Conservation (phyloP, 2,888 invertebrate species). For the Gymnocheta viridis region DNA sequence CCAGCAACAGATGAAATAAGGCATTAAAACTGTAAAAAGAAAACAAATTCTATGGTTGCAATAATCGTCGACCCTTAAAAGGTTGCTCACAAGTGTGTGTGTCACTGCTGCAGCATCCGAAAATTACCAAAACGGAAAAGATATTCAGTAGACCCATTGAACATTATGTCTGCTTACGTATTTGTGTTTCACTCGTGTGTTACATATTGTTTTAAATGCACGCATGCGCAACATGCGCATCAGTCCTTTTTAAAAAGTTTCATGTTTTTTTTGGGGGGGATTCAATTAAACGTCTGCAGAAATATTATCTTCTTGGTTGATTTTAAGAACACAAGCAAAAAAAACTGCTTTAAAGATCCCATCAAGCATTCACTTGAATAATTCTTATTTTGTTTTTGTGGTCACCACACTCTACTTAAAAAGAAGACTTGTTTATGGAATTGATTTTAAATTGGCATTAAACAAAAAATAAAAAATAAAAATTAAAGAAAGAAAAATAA, state of each 20-base stretch:
- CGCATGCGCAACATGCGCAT: slow-evolving; percentile 44
- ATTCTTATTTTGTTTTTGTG: slow-evolving; percentile 4
- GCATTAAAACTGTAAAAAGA: slow-evolving; percentile 35
- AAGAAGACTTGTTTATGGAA: not conserved
- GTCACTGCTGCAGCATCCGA: slow-evolving; percentile 11
- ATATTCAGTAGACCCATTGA: slow-evolving; percentile 6
- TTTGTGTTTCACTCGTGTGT: slow-evolving; percentile 25
- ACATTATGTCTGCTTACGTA: not conserved
- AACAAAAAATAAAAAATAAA: too few species aligned
- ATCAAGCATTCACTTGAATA: slow-evolving; percentile 15
- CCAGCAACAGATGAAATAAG: slow-evolving; percentile 37
- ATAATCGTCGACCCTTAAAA: slow-evolving; percentile 55
- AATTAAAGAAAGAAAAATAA: too few species aligned
- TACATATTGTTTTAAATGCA: not conserved
- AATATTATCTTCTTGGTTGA: not conserved
- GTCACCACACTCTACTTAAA: not conserved
- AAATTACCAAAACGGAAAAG: slow-evolving; percentile 5
- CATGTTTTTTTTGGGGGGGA: not conserved
- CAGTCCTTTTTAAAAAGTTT: slow-evolving; percentile 1
- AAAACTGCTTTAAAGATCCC: slow-evolving; percentile 1
- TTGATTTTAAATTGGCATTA: too few species aligned
- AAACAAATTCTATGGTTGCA: slow-evolving; percentile 44
- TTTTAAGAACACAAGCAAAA: not conserved
- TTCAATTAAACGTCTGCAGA: slow-evolving; percentile 1
- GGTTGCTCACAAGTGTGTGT: slow-evolving; percentile 12